Base-by-base conservation (phyloP, 1,140 invertebrate species). In the Amyelois transitella region DNA sequence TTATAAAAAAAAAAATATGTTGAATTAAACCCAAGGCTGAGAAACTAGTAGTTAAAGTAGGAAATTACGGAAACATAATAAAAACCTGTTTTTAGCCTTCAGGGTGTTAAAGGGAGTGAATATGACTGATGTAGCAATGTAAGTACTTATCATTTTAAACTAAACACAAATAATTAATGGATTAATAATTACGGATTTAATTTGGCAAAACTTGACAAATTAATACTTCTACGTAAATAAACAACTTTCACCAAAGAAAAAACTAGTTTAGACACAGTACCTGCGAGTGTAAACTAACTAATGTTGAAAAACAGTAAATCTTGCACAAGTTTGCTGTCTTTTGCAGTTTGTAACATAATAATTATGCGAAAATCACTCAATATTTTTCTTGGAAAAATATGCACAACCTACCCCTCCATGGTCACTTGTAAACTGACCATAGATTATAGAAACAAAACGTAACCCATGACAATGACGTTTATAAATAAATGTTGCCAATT, bases 171-270 rank as follows among this genome's bases (percentile, higher is more conserved):
- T 38, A 4, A 14, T 14, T 38, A 14, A 8, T 14, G n/a, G 1
- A 1, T 38, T 14, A 38, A 5, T 38, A 38, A 38, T 38, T 12
- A 14, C 17, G n/a, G n/a, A 38, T 14, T 14, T 8, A 32, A 14
- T 38, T 14, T 14, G n/a, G 32, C 32, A 38, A 45, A 20, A 18
- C 8, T 45, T 45, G 43, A 18, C 18, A 5, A 19, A 19, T 6
- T 28, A 28, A 6, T 47, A 52, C 28, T 49, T 52, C 21, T 51
- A 55, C 19, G 24, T 38, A 64, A 38, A 54, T 48, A 45, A 51
- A 58, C 53, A 51, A 76, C 73, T 76, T 76, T 76, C 73, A 76
- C 70, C 54, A 55, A 1, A 18, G 25, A 58, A 52, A 54, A 56
- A 58, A 21, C 14, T 38, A 20, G 32, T 52, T 54, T 50, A 45